phyloP scores from a whole-genome alignment of 2,888 invertebrate species.

The Athrips mouffetella region DNA sequence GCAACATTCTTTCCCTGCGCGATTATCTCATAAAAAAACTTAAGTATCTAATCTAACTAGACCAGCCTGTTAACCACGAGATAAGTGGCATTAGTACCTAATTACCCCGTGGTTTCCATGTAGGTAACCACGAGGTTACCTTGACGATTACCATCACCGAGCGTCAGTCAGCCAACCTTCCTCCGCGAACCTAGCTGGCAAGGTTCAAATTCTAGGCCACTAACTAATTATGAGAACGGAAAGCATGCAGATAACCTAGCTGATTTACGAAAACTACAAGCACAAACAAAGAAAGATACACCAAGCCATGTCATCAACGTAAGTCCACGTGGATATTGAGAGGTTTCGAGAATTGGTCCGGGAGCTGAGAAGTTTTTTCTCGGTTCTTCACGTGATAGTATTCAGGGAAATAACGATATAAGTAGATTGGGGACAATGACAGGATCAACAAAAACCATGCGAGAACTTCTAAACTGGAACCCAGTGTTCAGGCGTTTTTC shows the following conservation, averaged over 20 bases:
- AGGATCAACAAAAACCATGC: too few species aligned
- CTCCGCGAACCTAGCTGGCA: constrained; percentile 1
- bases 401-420: too few species aligned
- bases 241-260: background rate
- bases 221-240: constrained; percentile 9
- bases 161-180: background rate
- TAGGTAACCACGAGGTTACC: background rate
- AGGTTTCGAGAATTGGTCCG: too few species aligned
- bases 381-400: too few species aligned
- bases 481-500: too few species aligned
- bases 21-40: background rate
- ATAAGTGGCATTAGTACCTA: background rate
- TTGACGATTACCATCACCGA: background rate
- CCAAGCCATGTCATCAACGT: too few species aligned
- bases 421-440: too few species aligned
- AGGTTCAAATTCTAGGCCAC: constrained; percentile 14
- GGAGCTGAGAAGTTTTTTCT: too few species aligned
- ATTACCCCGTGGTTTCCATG: constrained; percentile 9
- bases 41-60: constrained; percentile 2
- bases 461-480: too few species aligned
- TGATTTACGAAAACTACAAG: background rate
- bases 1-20: background rate
- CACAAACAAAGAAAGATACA: too few species aligned
- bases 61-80: background rate
- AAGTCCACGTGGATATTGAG: too few species aligned